Conservation (phyloP, 2,113 vertebrate species). For the Epinephelus cyanopodus region DNA sequence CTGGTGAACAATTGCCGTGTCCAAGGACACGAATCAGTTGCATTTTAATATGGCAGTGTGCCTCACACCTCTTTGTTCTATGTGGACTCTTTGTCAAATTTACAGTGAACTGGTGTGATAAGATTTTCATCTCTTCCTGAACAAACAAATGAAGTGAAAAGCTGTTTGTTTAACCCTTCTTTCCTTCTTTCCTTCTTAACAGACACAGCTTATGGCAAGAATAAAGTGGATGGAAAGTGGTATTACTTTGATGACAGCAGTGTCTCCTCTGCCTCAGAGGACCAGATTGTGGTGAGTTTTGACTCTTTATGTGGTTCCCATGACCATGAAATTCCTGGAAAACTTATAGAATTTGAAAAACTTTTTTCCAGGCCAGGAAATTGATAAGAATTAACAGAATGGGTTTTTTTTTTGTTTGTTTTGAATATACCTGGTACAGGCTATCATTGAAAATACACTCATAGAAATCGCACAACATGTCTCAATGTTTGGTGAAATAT, state of each 20-base stretch:
- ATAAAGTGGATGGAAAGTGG: slow-evolving; percentile 93
- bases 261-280: slow-evolving; percentile 92
- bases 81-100: neutral
- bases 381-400: too few relatives aligned
- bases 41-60: neutral
- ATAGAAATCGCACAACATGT: too few relatives aligned
- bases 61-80: neutral
- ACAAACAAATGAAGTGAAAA: neutral
- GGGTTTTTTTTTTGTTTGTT: too few relatives aligned
- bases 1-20: neutral
- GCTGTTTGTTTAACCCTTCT: neutral
- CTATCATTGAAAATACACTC: too few relatives aligned
- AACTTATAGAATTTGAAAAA: too few relatives aligned
- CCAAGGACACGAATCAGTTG: slow-evolving; percentile 4
- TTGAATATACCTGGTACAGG: too few relatives aligned
- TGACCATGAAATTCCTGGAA: too few relatives aligned
- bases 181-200: slow-evolving; percentile 60
- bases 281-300: slow-evolving; percentile 96
- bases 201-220: slow-evolving; percentile 97
- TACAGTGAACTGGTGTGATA: neutral
- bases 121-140: slow-evolving; percentile 9
- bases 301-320: neutral
- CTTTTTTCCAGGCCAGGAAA: too few relatives aligned
- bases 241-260: slow-evolving; percentile 98
- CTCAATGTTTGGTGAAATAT: too few relatives aligned